Conservation (phyloP, 2,888 invertebrate genomes). For the Myopa testacea region DNA sequence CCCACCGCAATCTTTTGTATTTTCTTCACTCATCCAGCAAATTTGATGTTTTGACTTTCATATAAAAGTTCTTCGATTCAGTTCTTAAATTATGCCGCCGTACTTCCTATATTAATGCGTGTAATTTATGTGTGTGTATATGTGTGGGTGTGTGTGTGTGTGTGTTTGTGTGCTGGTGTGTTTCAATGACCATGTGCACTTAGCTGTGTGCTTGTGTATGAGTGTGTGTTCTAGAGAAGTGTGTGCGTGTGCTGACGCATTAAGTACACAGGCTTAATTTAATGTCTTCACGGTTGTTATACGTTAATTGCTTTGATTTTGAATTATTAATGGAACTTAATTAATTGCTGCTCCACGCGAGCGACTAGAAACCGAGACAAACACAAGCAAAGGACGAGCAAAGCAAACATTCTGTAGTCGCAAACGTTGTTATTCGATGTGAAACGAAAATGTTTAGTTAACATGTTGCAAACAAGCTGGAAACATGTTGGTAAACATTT, state of each 20-base stretch:
- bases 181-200: neutral
- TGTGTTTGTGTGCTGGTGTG: neutral
- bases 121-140: conserved; percentile 28
- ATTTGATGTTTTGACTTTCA: too few relatives aligned
- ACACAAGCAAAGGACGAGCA: too few relatives aligned
- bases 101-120: conserved; percentile 30
- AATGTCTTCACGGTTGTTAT: conserved; percentile 28
- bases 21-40: too few relatives aligned
- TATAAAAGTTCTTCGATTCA: too few relatives aligned
- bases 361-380: neutral
- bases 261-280: conserved; percentile 23
- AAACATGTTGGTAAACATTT: too few relatives aligned
- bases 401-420: too few relatives aligned
- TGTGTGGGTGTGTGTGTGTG: neutral
- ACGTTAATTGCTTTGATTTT: conserved; percentile 30
- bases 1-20: neutral
- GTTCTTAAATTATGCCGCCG: too few relatives aligned
- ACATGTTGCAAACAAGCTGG: too few relatives aligned
- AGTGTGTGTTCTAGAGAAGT: neutral
- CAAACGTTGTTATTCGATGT: too few relatives aligned
- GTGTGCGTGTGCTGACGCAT: conserved; percentile 5
- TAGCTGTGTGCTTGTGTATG: neutral
- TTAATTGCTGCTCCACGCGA: conserved; percentile 9
- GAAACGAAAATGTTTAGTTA: too few relatives aligned
- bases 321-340: conserved; percentile 27